Base-by-base conservation (phyloP, 2,888 invertebrate genomes). In the Microctonus aethiopoides region DNA sequence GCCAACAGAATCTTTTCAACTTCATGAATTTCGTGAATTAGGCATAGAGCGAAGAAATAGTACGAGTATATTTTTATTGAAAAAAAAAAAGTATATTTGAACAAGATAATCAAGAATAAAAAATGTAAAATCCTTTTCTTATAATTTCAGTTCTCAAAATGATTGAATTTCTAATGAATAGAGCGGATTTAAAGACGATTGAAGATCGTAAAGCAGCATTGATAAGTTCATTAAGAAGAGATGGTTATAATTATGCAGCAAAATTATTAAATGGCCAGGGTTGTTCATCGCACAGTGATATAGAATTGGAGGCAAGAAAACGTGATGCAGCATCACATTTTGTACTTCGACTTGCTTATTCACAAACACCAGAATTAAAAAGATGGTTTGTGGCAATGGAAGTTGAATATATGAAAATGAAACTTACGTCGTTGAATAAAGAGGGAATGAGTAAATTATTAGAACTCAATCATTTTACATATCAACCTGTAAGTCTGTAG, bases 251-350 rank as follows among this genome's bases (percentile, higher is more conserved):
- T 79, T 90, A 91, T 71, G 93, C 91, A 79, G 86, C 89, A 9
- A 89, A 90, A 75, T 87, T 94, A 22, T 88, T 93, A 73, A 88
- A 90, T 76, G 89, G 89, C 67, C 87, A 88, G 65, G 89, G 88
- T 46, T 89, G 87, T 78, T 87, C 88, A 7, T 89, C 89, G 51
- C 73, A 81, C 20, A 88, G 88, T 13, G 92, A 92, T 72, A 81
- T 87, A 1, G 92, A 93, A 80, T 83, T 92, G 54, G 90, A 92
- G 81, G 91, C 91, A 0, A 89, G 95, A 67, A 89, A 91, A 36
- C 90, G 91, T 73, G 99, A 99, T 87, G 93, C 95, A 80, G 90
- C 98, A 63, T 96, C 98, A 0, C 99, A 99, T 86, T 98, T 94
- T 84, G 95, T 98, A 78, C 88, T 99, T 2, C 90, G 98, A 68